These are phyloP conservation scores for Magallana angulata DNA, from an alignment of 1,140 invertebrate genomes.

Conservation along the genomic window DNA sequence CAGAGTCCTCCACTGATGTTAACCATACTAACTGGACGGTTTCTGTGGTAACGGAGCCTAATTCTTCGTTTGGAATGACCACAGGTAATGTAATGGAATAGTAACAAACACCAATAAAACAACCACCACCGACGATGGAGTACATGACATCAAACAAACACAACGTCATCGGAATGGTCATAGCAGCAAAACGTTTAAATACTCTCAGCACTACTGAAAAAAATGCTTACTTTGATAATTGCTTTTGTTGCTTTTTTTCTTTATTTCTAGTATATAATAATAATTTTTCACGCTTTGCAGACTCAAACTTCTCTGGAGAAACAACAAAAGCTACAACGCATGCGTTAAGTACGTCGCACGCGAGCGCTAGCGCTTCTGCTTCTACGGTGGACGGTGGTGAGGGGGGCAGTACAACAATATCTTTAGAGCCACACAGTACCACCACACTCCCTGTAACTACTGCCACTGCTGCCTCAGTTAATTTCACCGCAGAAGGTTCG, in stretches of 20 bases:
- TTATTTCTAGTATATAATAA: no score
- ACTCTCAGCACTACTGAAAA: no score
- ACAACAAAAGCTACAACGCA: not conserved
- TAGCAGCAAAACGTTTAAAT: no score
- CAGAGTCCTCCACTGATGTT: no score
- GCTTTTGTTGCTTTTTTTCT: not conserved
- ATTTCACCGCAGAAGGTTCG: not conserved
- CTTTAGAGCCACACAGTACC: not conserved
- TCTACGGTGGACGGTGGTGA: not conserved
- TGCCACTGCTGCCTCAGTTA: not conserved
- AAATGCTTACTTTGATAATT: not conserved
- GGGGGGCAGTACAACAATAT: not conserved
- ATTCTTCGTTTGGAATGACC: not conserved
- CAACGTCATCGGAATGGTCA: not conserved
- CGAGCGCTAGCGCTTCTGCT: not conserved
- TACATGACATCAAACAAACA: not conserved
- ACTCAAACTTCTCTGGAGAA: not conserved
- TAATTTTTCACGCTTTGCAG: constrained; percentile 1
- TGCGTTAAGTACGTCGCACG: not conserved
- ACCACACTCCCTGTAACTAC: not conserved
- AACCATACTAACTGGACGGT: not conserved
- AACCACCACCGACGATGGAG: not conserved
- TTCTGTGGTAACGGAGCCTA: not conserved
- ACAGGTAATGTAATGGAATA: not conserved
- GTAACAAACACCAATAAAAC: not conserved